phyloP scores from a whole-genome alignment of 1,140 invertebrate genomes.

The Papilio polyxenes region DNA sequence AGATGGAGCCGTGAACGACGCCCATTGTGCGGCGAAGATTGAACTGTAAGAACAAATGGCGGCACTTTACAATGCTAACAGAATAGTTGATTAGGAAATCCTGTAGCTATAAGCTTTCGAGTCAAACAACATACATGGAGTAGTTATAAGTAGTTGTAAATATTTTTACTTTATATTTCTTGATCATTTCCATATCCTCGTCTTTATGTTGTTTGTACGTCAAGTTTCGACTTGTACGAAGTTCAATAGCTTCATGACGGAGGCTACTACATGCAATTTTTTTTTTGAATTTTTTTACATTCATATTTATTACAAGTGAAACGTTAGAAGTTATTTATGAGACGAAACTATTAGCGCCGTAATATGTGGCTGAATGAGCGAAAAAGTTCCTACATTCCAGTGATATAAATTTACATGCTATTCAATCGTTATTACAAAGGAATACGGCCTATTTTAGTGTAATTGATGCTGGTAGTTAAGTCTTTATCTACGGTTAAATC shows the following conservation, averaged over 20 bases:
- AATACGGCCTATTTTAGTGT: not conserved
- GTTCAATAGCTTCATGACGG: too few relatives aligned
- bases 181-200: too few relatives aligned
- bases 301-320: too few relatives aligned
- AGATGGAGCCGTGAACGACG: slow-evolving; percentile 17
- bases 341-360: slow-evolving; percentile 21
- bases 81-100: slow-evolving; percentile 3
- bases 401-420: not conserved
- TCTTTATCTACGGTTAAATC: slow-evolving; percentile 14
- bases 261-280: too few relatives aligned
- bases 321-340: too few relatives aligned
- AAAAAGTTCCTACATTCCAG: slow-evolving; percentile 7
- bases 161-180: too few relatives aligned
- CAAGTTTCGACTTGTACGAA: too few relatives aligned
- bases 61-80: not conserved
- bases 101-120: not conserved
- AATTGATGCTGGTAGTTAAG: not conserved
- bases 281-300: too few relatives aligned
- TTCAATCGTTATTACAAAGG: not conserved
- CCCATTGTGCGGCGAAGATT: slow-evolving; percentile 7
- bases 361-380: slow-evolving; percentile 31
- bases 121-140: not conserved
- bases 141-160: not conserved
- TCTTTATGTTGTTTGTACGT: too few relatives aligned
- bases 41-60: slow-evolving; percentile 17